Conservation (phyloP, 2,888 invertebrate genomes). For the Lagria hirta region DNA sequence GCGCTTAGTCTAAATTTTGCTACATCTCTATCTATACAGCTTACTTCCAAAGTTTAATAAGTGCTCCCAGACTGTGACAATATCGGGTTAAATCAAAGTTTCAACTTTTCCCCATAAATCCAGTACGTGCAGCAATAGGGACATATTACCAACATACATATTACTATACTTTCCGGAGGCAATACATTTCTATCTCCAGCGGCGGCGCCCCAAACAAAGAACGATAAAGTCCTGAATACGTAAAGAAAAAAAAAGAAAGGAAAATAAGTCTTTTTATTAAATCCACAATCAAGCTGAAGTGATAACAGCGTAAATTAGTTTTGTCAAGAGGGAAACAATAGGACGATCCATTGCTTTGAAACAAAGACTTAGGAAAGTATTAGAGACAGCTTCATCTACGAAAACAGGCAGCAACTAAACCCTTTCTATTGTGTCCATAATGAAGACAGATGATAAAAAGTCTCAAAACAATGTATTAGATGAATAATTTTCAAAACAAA, state of each 20-base stretch:
- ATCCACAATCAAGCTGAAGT: constrained; percentile 27
- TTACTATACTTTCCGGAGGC: constrained; percentile 13
- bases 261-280: constrained; percentile 2
- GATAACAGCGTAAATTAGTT: constrained; percentile 46
- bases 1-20: too few relatives aligned
- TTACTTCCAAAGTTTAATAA: constrained; percentile 9
- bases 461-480: too few relatives aligned
- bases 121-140: constrained; percentile 16
- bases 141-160: constrained; percentile 19
- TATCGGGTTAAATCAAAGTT: constrained; percentile 12
- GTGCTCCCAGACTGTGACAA: constrained; percentile 4
- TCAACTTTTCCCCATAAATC: constrained; percentile 13
- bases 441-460: constrained; percentile 52
- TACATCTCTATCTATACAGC: too few relatives aligned
- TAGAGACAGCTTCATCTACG: constrained; percentile 43
- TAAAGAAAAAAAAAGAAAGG: constrained; percentile 6
- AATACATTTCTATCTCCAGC: constrained; percentile 14
- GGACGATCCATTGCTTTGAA: constrained; percentile 40
- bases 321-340: constrained; percentile 45
- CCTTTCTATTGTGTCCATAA: constrained; percentile 50
- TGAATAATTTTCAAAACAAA: too few relatives aligned
- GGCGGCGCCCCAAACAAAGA: constrained; percentile 15
- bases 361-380: constrained; percentile 41
- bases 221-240: constrained; percentile 7
- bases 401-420: constrained; percentile 46